These are phyloP conservation scores for Sturnira hondurensis DNA, from an alignment of 2,113 vertebrate genomes.

Conservation along the genomic window DNA sequence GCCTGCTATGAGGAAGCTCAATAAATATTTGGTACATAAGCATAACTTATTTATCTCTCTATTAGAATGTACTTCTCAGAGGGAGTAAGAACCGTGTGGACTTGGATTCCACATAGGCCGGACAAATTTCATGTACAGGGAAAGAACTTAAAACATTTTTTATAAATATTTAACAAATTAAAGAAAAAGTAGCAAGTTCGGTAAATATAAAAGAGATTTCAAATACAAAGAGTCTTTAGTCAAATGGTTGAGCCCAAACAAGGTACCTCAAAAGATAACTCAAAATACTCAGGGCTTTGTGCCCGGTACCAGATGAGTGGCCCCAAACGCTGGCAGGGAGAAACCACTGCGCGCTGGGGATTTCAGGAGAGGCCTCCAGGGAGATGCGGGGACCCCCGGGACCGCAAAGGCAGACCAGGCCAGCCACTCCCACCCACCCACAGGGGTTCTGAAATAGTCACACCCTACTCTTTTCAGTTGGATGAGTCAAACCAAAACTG, in stretches of 20 bases:
- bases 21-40: background rate
- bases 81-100: background rate
- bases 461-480: background rate
- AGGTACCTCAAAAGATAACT: background rate
- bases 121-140: background rate
- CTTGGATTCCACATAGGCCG: background rate
- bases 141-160: background rate
- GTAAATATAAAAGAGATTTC: background rate
- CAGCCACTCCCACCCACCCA: background rate
- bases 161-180: background rate
- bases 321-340: background rate
- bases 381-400: background rate
- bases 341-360: background rate
- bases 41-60: background rate
- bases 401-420: too few species aligned
- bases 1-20: background rate
- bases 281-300: background rate
- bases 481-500: constrained; percentile 45
- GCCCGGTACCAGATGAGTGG: background rate
- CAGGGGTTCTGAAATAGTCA: background rate
- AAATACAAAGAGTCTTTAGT: background rate
- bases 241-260: background rate
- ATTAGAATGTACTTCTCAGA: background rate
- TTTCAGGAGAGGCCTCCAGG: background rate
- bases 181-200: background rate